Evolutionary conservation across 2,113 vertebrate species (phyloP).

Genomic region (Aspiorhynchus laticeps): DNA sequence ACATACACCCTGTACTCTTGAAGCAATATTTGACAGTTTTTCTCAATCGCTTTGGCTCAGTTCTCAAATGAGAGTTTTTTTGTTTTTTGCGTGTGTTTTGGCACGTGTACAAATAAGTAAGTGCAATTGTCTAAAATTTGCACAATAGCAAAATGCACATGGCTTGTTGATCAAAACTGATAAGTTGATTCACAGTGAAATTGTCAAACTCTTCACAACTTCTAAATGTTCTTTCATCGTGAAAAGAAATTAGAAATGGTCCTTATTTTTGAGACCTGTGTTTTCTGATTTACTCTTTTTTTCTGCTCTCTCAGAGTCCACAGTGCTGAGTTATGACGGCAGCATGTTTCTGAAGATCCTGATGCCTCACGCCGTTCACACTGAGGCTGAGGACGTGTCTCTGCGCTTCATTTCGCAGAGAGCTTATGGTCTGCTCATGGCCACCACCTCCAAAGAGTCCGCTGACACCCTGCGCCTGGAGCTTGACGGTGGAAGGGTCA

Average conservation of each 20-base stretch:
- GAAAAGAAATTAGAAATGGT: not conserved
- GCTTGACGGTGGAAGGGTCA: conserved; percentile 91
- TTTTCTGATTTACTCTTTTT: not conserved
- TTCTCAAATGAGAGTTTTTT: no score
- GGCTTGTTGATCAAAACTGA: no score
- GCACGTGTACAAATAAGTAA: no score
- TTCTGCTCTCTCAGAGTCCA: conserved; percentile 79
- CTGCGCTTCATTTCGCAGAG: conserved; percentile 94
- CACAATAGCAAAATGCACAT: no score
- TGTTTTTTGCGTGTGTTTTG: no score
- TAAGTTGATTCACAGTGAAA: no score
- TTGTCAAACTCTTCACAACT: no score
- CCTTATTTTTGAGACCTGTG: not conserved
- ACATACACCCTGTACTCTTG: not conserved
- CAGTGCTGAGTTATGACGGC: conserved; percentile 91
- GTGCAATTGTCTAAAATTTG: no score
- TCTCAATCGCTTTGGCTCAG: no score
- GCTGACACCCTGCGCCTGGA: conserved; percentile 93
- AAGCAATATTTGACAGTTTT: not conserved
- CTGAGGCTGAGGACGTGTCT: conserved; percentile 91
- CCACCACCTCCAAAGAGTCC: conserved; percentile 93
- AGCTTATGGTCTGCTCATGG: conserved; percentile 91
- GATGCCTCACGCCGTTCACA: conserved; percentile 85
- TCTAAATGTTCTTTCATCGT: no score
- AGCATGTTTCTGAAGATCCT: conserved; percentile 95